Percentiles rank a stretch among this genome's conserved stretches.
Conservation (phyloP, 2,113 vertebrate genomes). For the Corydoras sp. region DNA sequence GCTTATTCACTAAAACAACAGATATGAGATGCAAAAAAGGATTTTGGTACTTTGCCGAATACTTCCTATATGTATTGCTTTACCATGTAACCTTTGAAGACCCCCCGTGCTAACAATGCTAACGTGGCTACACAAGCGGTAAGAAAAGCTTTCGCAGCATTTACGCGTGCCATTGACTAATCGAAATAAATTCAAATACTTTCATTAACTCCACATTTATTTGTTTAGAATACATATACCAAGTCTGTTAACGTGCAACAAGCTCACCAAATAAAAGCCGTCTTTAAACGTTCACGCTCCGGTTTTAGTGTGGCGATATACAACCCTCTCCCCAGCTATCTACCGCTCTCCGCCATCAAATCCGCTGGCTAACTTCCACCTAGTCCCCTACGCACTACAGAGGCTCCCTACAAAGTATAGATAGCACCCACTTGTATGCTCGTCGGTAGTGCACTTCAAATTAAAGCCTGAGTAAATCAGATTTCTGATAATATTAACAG, state of each 20-base stretch:
- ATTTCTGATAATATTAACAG: background rate
- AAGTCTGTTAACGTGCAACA: background rate
- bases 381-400: background rate
- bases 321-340: background rate
- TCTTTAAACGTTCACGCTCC: background rate
- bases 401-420: background rate
- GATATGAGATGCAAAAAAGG: background rate
- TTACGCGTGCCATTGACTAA: background rate
- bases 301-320: background rate
- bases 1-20: background rate
- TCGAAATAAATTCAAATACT: background rate
- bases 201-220: too few species aligned
- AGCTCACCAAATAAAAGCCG: background rate
- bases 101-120: background rate
- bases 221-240: too few species aligned
- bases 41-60: background rate
- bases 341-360: conserved; percentile 5
- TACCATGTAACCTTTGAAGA: background rate
- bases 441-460: background rate
- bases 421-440: background rate
- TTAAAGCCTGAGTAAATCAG: background rate
- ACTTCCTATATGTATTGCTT: background rate
- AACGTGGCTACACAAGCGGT: background rate
- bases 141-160: background rate
- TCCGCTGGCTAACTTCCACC: background rate